Base-by-base conservation (phyloP, 2,797 vertebrate species). In the Acridotheres tristis region DNA sequence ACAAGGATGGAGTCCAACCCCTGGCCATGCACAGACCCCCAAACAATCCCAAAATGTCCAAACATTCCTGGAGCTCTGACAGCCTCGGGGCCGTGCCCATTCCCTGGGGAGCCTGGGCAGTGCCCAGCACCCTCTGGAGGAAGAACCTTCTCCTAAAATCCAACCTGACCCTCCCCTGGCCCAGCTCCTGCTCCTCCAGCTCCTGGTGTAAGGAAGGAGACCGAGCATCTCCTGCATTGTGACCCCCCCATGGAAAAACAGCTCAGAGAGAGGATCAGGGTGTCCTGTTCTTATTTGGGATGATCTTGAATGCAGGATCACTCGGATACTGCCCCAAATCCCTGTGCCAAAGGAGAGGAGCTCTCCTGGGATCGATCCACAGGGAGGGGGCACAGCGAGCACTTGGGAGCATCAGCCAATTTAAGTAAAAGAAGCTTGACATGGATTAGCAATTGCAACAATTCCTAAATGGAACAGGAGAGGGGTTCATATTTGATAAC, bases 401-500 rank as follows among this genome's bases (percentile, higher is more conserved):
- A 4, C 92, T 75, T 0, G 47, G 76, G 57, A 95, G 13, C 54
- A 16, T 14, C 17, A 5, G 45, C 25, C 76, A 45, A 29, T 58
- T 93, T 32, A 26, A n/a, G 54, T 1, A 22, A 71, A 74, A 85
- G 3, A 11, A 96, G 19, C 89, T 91, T 16, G n/a, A 27, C 57
- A 82, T 7, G 57, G 90, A 95, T 90, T 92, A 96, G 23, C 73
- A 53, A 79, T 62, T 1, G 7, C 78, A 29, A 29, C 65, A 36
- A 23, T 34, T 59, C 84, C 94, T 71, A 87, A 89, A n/a, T 48
- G 85, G 89, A 91, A 13, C 1, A 13, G 91, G 55, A 51, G 89
- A 96, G 95, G 94, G 93, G 95, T 95, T 98, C 97, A 96, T 97
- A 96, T 97, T 97, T 98, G 97, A 97, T 98, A 97, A 98, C 97